Evolutionary conservation across 2,888 invertebrate species (phyloP), one percentile per base, ranked within the genome.

Genomic region (Odontothrips loti): DNA sequence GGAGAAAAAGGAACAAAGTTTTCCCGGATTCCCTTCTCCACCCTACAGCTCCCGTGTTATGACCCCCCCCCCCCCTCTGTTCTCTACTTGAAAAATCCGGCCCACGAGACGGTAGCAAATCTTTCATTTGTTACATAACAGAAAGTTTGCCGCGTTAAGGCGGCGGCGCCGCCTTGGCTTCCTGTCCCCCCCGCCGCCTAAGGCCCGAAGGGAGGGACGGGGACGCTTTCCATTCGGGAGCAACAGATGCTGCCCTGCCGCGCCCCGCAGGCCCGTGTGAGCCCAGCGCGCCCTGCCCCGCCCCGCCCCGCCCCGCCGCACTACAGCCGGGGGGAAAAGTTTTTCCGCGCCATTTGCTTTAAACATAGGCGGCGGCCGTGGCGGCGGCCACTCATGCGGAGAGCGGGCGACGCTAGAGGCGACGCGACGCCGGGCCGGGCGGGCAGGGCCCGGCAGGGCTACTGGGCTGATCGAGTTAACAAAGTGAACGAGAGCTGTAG

Each of bases 271-370:
- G 23, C 0, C 68, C 27, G 23, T 23, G 23, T 27, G 23, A 23
- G 68, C 23, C 68, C 23, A 23, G 11, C 68, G 23, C 68, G 68
- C 23, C 58, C n/a, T 4, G 9, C 23, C 10, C 23, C 23, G 68
- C 17, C 20, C 63, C 63, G 15, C 63, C 63, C n/a, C 2, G 63
- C 63, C 63, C n/a, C 23, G 68, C n/a, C 68, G 58, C 17, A 20
- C 58, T 17, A 58, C 58, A 58, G 17, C 58, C 27, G 27, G 23
- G 27, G 68, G 10, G 68, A 27, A 75, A 75, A 75, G 68, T 75
- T 75, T 68, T 75, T 75, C 68, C 68, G 68, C 68, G 27, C 12
- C 68, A 75, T 75, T 75, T 27, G 68, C 68, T 75, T 75, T 75
- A 75, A 75, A 75, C 68, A 75, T 12, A 11, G 68, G 68, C 23